phyloP scores from a whole-genome alignment of 2,888 invertebrate species.

The Rotaria macrura region DNA sequence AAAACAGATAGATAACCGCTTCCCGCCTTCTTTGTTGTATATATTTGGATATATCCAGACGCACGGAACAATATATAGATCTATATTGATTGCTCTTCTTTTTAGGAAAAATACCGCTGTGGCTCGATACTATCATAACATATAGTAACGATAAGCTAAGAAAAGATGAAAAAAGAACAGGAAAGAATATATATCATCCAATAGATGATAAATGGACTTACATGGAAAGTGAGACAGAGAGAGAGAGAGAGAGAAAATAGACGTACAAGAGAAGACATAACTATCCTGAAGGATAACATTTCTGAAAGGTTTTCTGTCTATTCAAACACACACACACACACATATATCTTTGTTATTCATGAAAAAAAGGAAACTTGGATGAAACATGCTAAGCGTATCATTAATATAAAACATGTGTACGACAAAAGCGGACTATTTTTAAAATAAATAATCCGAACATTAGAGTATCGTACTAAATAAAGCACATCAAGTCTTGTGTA shows the following conservation, averaged over 20 bases:
- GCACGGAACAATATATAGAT: background rate
- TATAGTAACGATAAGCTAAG: background rate
- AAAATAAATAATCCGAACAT: no score
- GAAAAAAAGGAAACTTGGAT: background rate
- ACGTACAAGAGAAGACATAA: background rate
- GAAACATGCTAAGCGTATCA: no score
- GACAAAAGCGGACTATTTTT: no score
- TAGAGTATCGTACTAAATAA: no score
- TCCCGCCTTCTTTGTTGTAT: background rate
- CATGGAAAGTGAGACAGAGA: background rate
- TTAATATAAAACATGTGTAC: no score
- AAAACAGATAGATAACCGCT: slow-evolving; percentile 12
- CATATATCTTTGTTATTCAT: background rate
- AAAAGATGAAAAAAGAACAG: background rate
- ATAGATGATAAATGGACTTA: background rate
- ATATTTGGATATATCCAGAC: background rate
- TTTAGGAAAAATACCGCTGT: background rate
- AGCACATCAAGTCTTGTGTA: no score
- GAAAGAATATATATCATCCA: background rate
- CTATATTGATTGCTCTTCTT: background rate
- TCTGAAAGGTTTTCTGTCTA: background rate
- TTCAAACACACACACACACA: background rate
- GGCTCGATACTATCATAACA: background rate
- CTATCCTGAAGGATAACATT: background rate
- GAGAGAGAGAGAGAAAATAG: background rate